Conservation (phyloP, 2,888 invertebrate species). For the Hanleya hanleyi region DNA sequence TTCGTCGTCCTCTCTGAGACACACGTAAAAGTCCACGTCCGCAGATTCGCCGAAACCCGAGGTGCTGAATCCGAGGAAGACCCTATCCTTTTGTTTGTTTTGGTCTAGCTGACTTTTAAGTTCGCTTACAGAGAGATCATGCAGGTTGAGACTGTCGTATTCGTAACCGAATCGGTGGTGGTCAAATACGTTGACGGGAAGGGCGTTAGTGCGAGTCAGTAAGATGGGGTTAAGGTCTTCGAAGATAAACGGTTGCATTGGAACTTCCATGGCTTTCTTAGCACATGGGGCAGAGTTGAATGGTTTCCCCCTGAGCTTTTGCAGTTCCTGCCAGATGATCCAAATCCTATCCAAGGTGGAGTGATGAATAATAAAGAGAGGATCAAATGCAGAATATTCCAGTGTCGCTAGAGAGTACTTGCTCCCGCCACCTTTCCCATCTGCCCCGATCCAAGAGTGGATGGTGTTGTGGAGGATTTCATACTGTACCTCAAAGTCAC, state of each 20-base stretch:
- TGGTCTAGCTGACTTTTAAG: constrained; percentile 10
- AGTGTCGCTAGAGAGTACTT: constrained; percentile 15
- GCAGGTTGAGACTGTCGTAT: constrained; percentile 37
- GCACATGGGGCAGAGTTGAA: constrained; percentile 33
- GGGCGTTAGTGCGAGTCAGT: constrained; percentile 17
- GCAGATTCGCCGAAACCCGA: constrained; percentile 18
- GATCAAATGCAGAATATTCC: constrained; percentile 19
- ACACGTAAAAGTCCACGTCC: constrained; percentile 23
- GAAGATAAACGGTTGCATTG: constrained; percentile 31
- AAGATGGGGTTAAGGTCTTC: constrained; percentile 15
- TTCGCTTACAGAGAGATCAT: constrained; percentile 19
- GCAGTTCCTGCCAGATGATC: constrained; percentile 35
- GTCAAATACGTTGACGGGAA: constrained; percentile 37
- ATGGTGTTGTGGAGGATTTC: constrained; percentile 23
- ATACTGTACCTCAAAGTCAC: constrained; percentile 21
- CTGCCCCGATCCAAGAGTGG: constrained; percentile 23
- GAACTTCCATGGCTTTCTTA: constrained; percentile 25
- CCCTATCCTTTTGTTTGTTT: constrained; percentile 12
- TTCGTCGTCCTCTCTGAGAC: not conserved
- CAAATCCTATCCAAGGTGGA: constrained; percentile 25
- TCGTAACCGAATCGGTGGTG: constrained; percentile 32
- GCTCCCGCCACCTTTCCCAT: constrained; percentile 16
- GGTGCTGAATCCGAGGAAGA: constrained; percentile 22
- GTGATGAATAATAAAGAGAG: constrained; percentile 20
- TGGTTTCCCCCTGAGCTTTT: constrained; percentile 22